phyloP scores from a whole-genome alignment of 2,888 invertebrate species.

The Octodonta nipae region DNA sequence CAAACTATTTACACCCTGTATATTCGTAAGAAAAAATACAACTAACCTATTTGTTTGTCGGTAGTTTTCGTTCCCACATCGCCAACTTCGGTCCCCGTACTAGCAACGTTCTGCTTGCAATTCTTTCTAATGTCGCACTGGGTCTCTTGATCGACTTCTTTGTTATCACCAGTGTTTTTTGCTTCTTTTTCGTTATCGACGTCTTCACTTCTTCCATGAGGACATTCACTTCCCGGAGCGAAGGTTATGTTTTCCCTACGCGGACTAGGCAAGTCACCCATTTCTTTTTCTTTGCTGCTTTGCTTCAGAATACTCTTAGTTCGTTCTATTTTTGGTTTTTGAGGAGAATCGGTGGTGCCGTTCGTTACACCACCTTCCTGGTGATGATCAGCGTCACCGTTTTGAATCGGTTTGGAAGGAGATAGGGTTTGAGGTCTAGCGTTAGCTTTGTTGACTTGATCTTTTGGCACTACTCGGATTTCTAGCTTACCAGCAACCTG shows the following conservation, averaged over 20 bases:
- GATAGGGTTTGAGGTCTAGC: constrained; percentile 13
- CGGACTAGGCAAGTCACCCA: constrained; percentile 24
- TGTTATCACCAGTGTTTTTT: constrained; percentile 4
- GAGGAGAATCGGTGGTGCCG: constrained; percentile 12
- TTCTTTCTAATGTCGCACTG: too few species aligned
- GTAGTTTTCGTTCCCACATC: constrained; percentile 7
- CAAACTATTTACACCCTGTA: too few species aligned
- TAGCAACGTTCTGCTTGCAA: neutral
- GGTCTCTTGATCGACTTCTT: too few species aligned
- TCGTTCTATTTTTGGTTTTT: constrained; percentile 25
- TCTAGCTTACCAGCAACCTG: constrained; percentile 65
- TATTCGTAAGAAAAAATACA: too few species aligned
- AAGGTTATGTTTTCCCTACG: constrained; percentile 31
- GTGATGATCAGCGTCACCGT: constrained; percentile 10
- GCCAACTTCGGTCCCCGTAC: constrained; percentile 4
- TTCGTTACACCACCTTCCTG: constrained; percentile 7
- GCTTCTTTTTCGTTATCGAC: constrained; percentile 5
- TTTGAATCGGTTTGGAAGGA: constrained; percentile 10
- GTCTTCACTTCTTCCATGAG: too few species aligned
- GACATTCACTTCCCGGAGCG: too few species aligned
- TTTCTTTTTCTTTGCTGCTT: constrained; percentile 29
- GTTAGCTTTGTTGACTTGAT: constrained; percentile 10
- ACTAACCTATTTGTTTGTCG: constrained; percentile 13
- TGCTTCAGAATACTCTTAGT: constrained; percentile 34
- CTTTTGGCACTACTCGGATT: constrained; percentile 57